Percentiles rank a stretch among this genome's conserved stretches.
phyloP scores from a whole-genome alignment of 2,113 vertebrate species.

The Chinchilla lanigera region DNA sequence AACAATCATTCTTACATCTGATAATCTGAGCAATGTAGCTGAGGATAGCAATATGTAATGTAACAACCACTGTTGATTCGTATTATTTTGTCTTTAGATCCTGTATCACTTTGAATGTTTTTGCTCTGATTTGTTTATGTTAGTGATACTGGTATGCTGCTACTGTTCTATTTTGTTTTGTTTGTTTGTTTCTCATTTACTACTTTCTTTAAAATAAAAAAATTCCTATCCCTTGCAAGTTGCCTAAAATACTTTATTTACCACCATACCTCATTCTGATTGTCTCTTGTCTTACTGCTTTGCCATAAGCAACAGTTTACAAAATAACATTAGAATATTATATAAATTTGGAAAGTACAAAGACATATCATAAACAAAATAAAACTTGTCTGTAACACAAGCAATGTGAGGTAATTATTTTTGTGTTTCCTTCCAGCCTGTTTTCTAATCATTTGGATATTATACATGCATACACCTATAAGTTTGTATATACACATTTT shows the following conservation, averaged over 20 bases:
- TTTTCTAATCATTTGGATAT: slow-evolving; percentile 18
- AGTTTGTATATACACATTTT: not conserved
- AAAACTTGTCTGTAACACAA: not conserved
- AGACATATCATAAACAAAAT: not conserved
- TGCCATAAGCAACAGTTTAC: not conserved
- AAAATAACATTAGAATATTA: not conserved
- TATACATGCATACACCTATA: not conserved
- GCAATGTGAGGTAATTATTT: slow-evolving; percentile 22
- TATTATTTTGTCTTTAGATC: too few species aligned
- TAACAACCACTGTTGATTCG: too few species aligned
- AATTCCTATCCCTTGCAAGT: not conserved
- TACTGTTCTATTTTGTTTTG: too few species aligned
- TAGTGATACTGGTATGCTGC: too few species aligned
- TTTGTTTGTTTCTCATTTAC: too few species aligned
- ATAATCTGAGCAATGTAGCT: too few species aligned
- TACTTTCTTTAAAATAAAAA: too few species aligned
- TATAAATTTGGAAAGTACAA: slow-evolving; percentile 26
- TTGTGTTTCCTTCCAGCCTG: slow-evolving; percentile 5
- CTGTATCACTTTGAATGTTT: too few species aligned
- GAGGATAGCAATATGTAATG: too few species aligned
- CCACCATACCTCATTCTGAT: not conserved
- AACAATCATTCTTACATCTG: too few species aligned
- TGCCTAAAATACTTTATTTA: not conserved
- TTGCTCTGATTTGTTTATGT: too few species aligned
- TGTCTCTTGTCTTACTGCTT: slow-evolving; percentile 7